These are phyloP conservation scores for Amblyraja radiata DNA, from an alignment of 2,797 vertebrate species.

Conservation along the genomic window DNA sequence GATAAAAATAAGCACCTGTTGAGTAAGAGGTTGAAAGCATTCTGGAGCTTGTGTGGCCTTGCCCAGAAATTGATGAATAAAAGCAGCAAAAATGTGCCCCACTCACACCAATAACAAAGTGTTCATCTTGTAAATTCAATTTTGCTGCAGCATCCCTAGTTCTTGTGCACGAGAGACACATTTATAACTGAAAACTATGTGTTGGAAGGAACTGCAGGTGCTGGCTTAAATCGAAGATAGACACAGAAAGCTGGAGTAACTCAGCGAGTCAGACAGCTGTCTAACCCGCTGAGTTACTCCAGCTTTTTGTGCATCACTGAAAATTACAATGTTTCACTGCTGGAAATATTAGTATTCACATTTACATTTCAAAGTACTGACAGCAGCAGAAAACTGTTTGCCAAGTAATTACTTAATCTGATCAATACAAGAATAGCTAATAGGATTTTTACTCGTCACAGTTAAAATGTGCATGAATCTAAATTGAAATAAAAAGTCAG, in stretches of 20 bases:
- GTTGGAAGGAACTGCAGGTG: no score
- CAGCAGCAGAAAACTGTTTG: not conserved
- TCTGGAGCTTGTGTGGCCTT: not conserved
- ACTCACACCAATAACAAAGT: not conserved
- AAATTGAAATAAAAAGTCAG: constrained; percentile 21
- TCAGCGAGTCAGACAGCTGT: no score
- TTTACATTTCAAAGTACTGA: constrained; percentile 19
- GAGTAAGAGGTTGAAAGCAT: not conserved
- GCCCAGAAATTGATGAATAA: not conserved
- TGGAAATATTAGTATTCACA: constrained; percentile 12
- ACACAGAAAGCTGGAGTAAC: no score
- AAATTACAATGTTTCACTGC: not conserved
- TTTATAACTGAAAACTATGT: no score
- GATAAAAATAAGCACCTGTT: not conserved
- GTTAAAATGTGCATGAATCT: constrained; percentile 14
- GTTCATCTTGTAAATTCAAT: not conserved
- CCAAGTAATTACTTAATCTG: constrained; percentile 25
- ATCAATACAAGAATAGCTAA: constrained; percentile 30
- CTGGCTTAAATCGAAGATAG: no score
- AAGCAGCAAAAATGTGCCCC: not conserved
- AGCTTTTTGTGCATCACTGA: no score
- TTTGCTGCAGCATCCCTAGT: not conserved
- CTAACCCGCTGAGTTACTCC: no score
- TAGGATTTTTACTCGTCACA: constrained; percentile 18
- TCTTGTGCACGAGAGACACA: not conserved